These are phyloP conservation scores for Castor canadensis DNA, from an alignment of 2,113 vertebrate species.

Conservation along the genomic window DNA sequence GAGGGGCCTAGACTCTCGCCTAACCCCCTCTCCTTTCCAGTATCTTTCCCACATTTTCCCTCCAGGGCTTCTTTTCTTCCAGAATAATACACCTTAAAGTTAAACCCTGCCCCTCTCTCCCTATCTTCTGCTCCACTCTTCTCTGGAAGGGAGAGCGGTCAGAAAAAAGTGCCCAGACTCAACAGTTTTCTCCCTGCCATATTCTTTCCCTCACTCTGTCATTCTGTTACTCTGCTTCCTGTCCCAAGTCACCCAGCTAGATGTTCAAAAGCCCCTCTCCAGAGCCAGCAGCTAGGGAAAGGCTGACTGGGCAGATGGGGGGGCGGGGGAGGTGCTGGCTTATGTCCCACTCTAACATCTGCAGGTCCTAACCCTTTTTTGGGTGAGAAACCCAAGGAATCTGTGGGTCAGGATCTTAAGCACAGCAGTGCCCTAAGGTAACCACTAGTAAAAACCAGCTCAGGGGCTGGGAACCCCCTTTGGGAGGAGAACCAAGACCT, in stretches of 20 bases:
- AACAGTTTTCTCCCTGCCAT: not conserved
- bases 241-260: conserved; percentile 3
- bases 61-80: not conserved
- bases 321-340: not conserved
- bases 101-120: not conserved
- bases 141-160: not conserved
- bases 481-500: not conserved
- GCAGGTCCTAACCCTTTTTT: conserved; percentile 27
- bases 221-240: conserved; percentile 32
- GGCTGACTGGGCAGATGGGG: not conserved
- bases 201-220: not conserved
- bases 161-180: conserved; percentile 9
- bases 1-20: conserved; percentile 14
- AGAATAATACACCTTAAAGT: not conserved
- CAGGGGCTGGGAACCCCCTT: not conserved
- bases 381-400: not conserved
- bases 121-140: not conserved
- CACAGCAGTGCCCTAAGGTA: not conserved
- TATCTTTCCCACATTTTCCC: not conserved
- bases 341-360: not conserved
- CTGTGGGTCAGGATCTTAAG: conserved; percentile 14
- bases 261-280: conserved; percentile 43
- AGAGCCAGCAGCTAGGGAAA: conserved; percentile 46
- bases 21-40: conserved; percentile 23
- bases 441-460: not conserved